Evolutionary conservation across 2,797 vertebrate genomes (phyloP).

Genomic region (Coilia nasus): DNA sequence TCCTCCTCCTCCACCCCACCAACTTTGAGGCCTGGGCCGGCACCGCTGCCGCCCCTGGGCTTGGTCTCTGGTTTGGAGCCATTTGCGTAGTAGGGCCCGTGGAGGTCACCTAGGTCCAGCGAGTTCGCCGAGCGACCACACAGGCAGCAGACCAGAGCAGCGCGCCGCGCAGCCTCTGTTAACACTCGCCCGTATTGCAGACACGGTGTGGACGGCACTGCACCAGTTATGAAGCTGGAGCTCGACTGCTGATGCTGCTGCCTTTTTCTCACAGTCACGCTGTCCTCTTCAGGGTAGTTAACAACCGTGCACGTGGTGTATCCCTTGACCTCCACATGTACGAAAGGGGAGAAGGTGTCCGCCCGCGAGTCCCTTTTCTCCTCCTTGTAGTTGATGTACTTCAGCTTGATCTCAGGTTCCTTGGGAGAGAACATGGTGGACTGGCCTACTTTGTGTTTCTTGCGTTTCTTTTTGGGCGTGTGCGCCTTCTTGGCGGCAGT

Average conservation of each 20-base stretch:
- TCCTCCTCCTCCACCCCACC: constrained; percentile 58
- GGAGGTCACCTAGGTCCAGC: constrained; percentile 78
- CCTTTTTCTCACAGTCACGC: constrained; percentile 56
- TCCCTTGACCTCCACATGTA: constrained; percentile 61
- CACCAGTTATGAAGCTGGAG: constrained; percentile 56
- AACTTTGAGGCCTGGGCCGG: constrained; percentile 13
- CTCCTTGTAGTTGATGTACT: constrained; percentile 73
- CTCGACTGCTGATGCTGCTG: constrained; percentile 46
- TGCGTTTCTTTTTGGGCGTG: constrained; percentile 62
- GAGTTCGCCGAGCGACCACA: constrained; percentile 75
- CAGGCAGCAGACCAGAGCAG: constrained; percentile 74
- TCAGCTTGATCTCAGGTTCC: constrained; percentile 79
- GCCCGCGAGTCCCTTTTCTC: constrained; percentile 66
- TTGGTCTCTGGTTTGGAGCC: constrained; percentile 65
- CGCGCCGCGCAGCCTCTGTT: constrained; percentile 56
- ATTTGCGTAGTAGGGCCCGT: constrained; percentile 79
- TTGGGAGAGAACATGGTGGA: constrained; percentile 70
- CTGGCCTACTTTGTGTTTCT: constrained; percentile 50
- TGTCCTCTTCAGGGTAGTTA: constrained; percentile 70
- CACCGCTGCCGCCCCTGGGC: constrained; percentile 32
- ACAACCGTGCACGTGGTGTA: constrained; percentile 66
- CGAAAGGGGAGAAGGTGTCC: constrained; percentile 71
- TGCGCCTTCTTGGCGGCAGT: constrained; percentile 31
- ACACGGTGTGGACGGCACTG: constrained; percentile 72
- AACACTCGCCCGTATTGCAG: constrained; percentile 69